Conservation (phyloP, 2,888 invertebrate species). For the Chloroclysta siterata region DNA sequence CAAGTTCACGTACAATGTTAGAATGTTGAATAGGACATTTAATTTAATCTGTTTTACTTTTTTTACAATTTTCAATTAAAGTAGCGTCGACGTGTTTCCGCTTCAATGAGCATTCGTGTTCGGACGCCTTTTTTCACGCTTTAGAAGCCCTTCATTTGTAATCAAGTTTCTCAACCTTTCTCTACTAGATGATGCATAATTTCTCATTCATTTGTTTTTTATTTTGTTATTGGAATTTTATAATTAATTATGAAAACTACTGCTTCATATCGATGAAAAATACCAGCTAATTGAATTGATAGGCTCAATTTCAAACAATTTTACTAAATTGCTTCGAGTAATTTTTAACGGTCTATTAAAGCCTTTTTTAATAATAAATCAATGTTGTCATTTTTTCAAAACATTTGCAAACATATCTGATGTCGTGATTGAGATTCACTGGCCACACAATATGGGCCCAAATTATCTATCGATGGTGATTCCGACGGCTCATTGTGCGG, state of each 20-base stretch:
- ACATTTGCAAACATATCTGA: too few relatives aligned
- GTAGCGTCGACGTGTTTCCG: conserved; percentile 59
- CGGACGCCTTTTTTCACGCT: conserved; percentile 57
- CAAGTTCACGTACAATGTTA: conserved; percentile 33
- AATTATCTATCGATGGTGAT: conserved; percentile 68
- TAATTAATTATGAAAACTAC: too few relatives aligned
- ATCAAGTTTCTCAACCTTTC: conserved; percentile 38
- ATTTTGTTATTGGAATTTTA: neutral
- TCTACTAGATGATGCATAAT: conserved; percentile 4
- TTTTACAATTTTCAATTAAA: conserved; percentile 66
- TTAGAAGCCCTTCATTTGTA: conserved; percentile 53
- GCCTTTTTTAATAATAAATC: too few relatives aligned
- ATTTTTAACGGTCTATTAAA: too few relatives aligned
- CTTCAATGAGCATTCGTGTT: conserved; percentile 57
- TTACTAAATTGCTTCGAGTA: too few relatives aligned
- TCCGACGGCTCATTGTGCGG: conserved; percentile 65
- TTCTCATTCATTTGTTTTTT: neutral
- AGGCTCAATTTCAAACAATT: too few relatives aligned
- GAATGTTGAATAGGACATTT: conserved; percentile 45
- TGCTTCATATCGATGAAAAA: too few relatives aligned
- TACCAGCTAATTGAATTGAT: too few relatives aligned
- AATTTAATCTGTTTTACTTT: conserved; percentile 61
- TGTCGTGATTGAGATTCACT: conserved; percentile 35
- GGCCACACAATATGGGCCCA: conserved; percentile 64
- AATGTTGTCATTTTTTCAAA: too few relatives aligned